Percentiles rank a stretch among this genome's conserved stretches.
These are phyloP conservation scores for Mythimna impura DNA, from an alignment of 2,888 invertebrate species.

Conservation along the genomic window DNA sequence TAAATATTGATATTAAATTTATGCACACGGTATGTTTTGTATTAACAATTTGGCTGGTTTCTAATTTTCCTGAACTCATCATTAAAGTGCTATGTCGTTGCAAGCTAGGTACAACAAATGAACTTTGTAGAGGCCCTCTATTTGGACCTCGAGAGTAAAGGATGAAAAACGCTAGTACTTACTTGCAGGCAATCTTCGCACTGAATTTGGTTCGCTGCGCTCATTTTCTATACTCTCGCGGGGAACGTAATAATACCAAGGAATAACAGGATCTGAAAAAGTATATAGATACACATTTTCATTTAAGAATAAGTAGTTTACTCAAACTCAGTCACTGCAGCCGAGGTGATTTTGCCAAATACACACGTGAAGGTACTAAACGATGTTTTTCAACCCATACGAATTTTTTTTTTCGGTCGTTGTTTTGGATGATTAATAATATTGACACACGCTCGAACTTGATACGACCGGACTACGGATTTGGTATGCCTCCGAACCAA, in stretches of 20 bases:
- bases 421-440: no score
- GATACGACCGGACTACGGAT: no score
- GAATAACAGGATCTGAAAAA: constrained; percentile 95
- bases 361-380: no score
- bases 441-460: no score
- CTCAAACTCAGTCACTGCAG: not conserved
- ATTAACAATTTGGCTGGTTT: not conserved
- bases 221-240: constrained; percentile 94
- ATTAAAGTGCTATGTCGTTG: not conserved
- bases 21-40: not conserved
- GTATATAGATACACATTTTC: constrained; percentile 16
- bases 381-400: no score
- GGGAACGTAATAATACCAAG: constrained; percentile 97
- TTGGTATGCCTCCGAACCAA: no score
- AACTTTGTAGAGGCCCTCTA: not conserved
- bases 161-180: constrained; percentile 71
- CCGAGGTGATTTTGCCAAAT: no score
- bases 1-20: constrained; percentile 20
- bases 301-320: not conserved
- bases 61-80: not conserved
- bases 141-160: not conserved
- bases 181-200: constrained; percentile 91
- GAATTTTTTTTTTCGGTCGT: no score
- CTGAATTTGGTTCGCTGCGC: constrained; percentile 92
- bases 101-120: not conserved